Evolutionary conservation across 2,888 invertebrate genomes (phyloP).

Genomic region (Neria commutata): DNA sequence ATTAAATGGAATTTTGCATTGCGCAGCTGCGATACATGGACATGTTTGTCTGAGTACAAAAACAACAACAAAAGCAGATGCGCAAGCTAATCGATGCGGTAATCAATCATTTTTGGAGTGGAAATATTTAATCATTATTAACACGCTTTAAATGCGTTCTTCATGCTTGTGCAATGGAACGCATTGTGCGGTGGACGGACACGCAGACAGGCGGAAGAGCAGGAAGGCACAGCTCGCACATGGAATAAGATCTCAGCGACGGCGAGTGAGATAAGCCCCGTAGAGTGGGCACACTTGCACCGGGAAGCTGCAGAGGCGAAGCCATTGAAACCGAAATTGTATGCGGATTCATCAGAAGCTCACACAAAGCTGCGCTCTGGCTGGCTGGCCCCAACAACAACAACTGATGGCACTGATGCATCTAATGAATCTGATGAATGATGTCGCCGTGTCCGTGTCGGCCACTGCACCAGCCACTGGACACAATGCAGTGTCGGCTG

Average conservation of each 20-base stretch:
- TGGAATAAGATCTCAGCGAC: background rate
- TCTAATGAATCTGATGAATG: background rate
- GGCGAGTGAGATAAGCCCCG: no score
- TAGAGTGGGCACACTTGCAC: no score
- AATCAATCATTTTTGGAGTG: constrained; percentile 34
- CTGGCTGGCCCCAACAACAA: background rate
- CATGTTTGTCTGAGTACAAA: no score
- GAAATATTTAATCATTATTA: constrained; percentile 30
- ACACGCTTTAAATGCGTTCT: constrained; percentile 9
- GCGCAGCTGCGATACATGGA: background rate
- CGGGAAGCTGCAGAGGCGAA: background rate
- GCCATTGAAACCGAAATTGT: background rate
- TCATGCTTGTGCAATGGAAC: constrained; percentile 1
- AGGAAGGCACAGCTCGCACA: background rate
- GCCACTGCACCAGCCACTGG: no score
- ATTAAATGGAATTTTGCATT: constrained; percentile 5
- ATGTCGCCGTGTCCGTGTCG: no score
- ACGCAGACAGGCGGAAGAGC: background rate
- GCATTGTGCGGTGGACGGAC: background rate
- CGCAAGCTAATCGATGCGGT: constrained; percentile 31
- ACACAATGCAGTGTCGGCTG: no score
- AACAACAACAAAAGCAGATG: no score
- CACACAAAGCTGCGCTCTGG: background rate
- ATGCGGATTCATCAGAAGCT: background rate
- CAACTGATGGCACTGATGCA: background rate